Conservation (phyloP, 1,140 invertebrate species). For the Paraescarpia echinospica region DNA sequence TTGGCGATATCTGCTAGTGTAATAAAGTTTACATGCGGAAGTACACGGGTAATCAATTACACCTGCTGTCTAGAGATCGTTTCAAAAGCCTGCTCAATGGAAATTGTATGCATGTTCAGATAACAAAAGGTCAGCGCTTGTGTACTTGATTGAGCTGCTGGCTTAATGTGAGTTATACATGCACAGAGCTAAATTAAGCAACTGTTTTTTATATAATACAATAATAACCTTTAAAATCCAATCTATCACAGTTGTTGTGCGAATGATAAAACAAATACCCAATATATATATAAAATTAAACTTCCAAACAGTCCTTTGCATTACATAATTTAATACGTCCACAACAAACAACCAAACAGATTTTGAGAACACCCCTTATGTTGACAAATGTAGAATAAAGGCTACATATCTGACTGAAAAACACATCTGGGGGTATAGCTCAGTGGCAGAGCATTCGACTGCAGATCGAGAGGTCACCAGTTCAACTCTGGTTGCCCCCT, state of each 20-base stretch:
- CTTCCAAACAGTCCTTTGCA: no score
- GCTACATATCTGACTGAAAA: background rate
- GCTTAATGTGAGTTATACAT: background rate
- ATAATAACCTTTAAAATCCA: no score
- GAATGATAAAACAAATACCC: no score
- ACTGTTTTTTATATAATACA: no score
- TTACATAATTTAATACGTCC: background rate
- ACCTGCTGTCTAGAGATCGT: background rate
- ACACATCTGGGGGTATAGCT: background rate
- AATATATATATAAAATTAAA: no score
- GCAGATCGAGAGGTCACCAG: slow-evolving; percentile 3
- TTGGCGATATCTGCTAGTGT: background rate
- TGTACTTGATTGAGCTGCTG: background rate
- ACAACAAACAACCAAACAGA: background rate
- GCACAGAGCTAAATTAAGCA: background rate
- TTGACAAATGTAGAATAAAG: background rate
- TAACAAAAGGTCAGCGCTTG: background rate
- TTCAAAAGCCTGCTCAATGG: background rate
- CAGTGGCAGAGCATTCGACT: slow-evolving; percentile 3
- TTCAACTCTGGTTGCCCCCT: slow-evolving; percentile 3
- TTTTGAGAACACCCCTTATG: slow-evolving; percentile 1
- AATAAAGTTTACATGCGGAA: background rate
- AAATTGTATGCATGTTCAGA: background rate
- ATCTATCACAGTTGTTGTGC: no score
- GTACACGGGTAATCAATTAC: background rate